A percentile compares a stretch with the other conserved stretches of the same genome.
Evolutionary conservation across 1,140 invertebrate species (phyloP).

Genomic region (Philopotamus ludificatus): DNA sequence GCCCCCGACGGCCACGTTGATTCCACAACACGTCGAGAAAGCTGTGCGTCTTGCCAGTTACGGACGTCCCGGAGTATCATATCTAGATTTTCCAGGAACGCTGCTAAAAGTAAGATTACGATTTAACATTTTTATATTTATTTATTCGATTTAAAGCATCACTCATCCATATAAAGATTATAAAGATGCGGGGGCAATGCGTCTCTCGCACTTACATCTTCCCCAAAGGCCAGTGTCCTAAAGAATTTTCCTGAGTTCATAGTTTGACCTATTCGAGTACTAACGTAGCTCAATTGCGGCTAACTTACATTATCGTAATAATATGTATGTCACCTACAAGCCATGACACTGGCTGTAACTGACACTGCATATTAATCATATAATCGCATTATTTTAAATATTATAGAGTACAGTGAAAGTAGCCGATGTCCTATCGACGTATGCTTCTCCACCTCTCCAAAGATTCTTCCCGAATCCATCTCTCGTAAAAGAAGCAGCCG

Average conservation of each 20-base stretch:
- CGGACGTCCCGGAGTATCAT: conserved; percentile 85
- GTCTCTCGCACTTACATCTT: too few relatives aligned
- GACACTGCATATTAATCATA: too few relatives aligned
- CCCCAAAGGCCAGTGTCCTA: too few relatives aligned
- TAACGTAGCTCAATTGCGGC: too few relatives aligned
- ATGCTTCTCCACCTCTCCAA: conserved; percentile 62
- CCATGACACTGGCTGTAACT: too few relatives aligned
- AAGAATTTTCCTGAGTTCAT: too few relatives aligned
- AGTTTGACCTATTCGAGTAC: too few relatives aligned
- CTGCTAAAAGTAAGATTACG: conserved; percentile 46
- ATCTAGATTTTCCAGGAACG: conserved; percentile 87
- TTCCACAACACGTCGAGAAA: conserved; percentile 91
- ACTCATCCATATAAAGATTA: too few relatives aligned
- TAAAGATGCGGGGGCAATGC: too few relatives aligned
- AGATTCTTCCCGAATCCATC: conserved; percentile 65
- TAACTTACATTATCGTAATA: too few relatives aligned
- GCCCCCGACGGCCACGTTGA: conserved; percentile 76
- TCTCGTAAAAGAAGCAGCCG: conserved; percentile 67
- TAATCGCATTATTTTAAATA: not conserved
- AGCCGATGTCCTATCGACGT: conserved; percentile 43
- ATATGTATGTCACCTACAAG: too few relatives aligned
- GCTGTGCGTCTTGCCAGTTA: conserved; percentile 80
- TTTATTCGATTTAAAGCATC: too few relatives aligned
- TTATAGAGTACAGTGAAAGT: conserved; percentile 35
- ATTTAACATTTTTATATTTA: not conserved